Percentiles rank a stretch among this genome's conserved stretches.
Evolutionary conservation across 1,140 invertebrate species (phyloP).

Genomic region (Chironomus tepperi): DNA sequence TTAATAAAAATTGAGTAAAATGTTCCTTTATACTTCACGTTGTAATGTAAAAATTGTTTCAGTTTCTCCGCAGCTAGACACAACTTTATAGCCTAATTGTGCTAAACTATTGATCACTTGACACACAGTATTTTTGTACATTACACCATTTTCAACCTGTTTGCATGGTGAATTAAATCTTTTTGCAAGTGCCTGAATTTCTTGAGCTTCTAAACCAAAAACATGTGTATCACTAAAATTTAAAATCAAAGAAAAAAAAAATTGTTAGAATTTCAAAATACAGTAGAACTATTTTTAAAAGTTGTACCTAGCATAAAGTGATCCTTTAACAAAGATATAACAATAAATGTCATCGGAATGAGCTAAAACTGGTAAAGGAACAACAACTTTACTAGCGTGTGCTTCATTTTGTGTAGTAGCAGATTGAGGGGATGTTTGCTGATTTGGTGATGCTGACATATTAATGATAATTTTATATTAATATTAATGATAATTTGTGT

Average conservation of each 20-base stretch:
- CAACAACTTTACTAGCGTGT: constrained; percentile 31
- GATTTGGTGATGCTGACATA: constrained; percentile 10
- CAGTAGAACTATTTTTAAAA: too few species aligned
- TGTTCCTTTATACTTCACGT: constrained; percentile 50
- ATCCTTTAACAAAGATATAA: constrained; percentile 69
- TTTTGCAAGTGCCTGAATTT: constrained; percentile 54
- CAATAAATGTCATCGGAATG: constrained; percentile 45
- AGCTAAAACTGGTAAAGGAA: constrained; percentile 38
- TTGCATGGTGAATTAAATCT: constrained; percentile 53
- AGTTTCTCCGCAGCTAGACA: constrained; percentile 64
- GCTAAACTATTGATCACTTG: constrained; percentile 60
- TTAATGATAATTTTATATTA: too few species aligned
- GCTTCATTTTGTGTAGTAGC: constrained; percentile 29
- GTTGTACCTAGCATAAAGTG: constrained; percentile 54
- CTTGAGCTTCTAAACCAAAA: constrained; percentile 61
- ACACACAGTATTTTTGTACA: constrained; percentile 55
- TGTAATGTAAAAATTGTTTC: constrained; percentile 75
- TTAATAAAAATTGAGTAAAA: too few species aligned
- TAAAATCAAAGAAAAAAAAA: too few species aligned
- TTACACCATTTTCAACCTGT: constrained; percentile 56
- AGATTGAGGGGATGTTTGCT: background rate
- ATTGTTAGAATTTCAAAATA: too few species aligned
- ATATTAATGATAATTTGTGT: too few species aligned
- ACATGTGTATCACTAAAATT: constrained; percentile 49
- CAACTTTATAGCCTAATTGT: constrained; percentile 65